These are phyloP conservation scores for Tachina fera DNA, from an alignment of 2,888 invertebrate species.

Conservation along the genomic window DNA sequence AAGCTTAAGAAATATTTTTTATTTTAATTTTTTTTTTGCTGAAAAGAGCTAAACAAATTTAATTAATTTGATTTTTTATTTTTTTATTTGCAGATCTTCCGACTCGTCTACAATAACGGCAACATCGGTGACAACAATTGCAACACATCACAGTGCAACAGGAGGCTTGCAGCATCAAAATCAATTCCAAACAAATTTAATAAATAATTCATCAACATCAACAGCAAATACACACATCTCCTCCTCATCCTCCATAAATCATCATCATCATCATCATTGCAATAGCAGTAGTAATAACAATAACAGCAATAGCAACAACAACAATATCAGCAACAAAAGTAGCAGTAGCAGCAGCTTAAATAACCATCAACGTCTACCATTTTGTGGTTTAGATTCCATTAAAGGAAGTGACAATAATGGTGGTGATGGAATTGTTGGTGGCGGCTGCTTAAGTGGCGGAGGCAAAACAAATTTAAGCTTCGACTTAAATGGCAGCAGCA, in stretches of 20 bases:
- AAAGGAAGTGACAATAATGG: slow-evolving; percentile 79
- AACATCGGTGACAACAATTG: slow-evolving; percentile 68
- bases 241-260: slow-evolving; percentile 46
- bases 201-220: slow-evolving; percentile 57
- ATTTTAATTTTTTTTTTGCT: neutral
- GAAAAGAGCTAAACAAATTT: too few species aligned
- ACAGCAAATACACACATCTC: slow-evolving; percentile 50
- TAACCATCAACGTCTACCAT: slow-evolving; percentile 79
- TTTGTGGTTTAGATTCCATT: slow-evolving; percentile 79
- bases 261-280: slow-evolving; percentile 50
- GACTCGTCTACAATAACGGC: slow-evolving; percentile 70
- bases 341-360: slow-evolving; percentile 75
- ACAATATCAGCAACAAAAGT: slow-evolving; percentile 51
- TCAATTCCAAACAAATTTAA: slow-evolving; percentile 72
- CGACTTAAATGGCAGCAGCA: slow-evolving; percentile 69
- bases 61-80: neutral
- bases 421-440: slow-evolving; percentile 74
- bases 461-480: slow-evolving; percentile 75
- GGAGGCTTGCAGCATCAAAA: slow-evolving; percentile 62
- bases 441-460: slow-evolving; percentile 55
- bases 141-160: slow-evolving; percentile 66
- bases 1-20: neutral
- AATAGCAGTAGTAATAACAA: slow-evolving; percentile 57
- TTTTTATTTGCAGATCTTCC: slow-evolving; percentile 74
- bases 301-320: slow-evolving; percentile 58